Percentiles rank a stretch among this genome's conserved stretches.
Conservation (phyloP, 2,888 invertebrate species). For the Cheilosia grossa region DNA sequence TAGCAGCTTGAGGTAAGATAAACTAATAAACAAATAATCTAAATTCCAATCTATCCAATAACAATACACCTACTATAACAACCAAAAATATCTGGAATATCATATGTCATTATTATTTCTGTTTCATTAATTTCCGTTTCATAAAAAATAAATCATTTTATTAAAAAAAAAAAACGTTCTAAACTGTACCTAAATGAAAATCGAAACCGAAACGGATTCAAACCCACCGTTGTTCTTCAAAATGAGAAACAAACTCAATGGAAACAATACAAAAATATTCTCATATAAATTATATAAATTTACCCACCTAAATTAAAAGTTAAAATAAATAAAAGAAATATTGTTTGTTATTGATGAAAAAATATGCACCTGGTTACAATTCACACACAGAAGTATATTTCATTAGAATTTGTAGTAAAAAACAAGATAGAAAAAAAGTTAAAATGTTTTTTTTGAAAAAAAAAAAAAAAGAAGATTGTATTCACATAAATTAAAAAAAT, state of each 20-base stretch:
- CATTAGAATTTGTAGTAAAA: slow-evolving; percentile 42
- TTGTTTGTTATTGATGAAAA: slow-evolving; percentile 51
- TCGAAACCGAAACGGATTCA: slow-evolving; percentile 49
- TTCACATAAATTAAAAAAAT: background rate
- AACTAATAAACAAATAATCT: slow-evolving; percentile 30
- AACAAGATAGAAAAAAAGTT: slow-evolving; percentile 10
- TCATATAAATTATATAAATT: background rate
- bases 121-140: slow-evolving; percentile 48
- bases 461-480: slow-evolving; percentile 1
- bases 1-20: slow-evolving; percentile 80
- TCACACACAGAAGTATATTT: slow-evolving; percentile 66
- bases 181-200: background rate
- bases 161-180: background rate
- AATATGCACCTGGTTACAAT: slow-evolving; percentile 76
- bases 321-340: slow-evolving; percentile 37
- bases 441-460: background rate
- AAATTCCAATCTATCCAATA: slow-evolving; percentile 15
- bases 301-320: slow-evolving; percentile 25
- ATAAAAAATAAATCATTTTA: background rate
- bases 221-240: slow-evolving; percentile 54
- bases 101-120: slow-evolving; percentile 79
- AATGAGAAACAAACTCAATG: slow-evolving; percentile 5
- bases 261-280: slow-evolving; percentile 33
- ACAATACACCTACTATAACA: slow-evolving; percentile 75
- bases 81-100: slow-evolving; percentile 83